A percentile compares a stretch with the other conserved stretches of the same genome.
These are phyloP conservation scores for Rhabdornis inornatus DNA, from an alignment of 2,113 vertebrate species.

Conservation along the genomic window DNA sequence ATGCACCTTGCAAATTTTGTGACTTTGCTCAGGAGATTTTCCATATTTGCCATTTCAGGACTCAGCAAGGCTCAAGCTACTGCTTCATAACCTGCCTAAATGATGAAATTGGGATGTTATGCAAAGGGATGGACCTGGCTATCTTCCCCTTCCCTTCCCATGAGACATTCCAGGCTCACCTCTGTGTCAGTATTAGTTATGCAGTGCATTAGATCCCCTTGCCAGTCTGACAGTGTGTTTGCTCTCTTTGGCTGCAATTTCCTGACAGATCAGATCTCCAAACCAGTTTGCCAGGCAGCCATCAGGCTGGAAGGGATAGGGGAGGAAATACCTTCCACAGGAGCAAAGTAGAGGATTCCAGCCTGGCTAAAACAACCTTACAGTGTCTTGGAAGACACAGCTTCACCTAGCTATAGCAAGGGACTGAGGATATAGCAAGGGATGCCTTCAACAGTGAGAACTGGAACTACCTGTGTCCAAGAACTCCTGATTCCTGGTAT, in stretches of 20 bases:
- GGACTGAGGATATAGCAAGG: background rate
- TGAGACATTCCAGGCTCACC: background rate
- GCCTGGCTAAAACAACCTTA: background rate
- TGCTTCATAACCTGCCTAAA: background rate
- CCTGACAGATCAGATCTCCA: background rate
- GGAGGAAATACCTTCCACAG: background rate
- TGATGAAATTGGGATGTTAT: background rate
- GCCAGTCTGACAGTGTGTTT: background rate
- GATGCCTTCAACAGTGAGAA: background rate
- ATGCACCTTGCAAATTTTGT: background rate
- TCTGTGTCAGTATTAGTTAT: background rate
- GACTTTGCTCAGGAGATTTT: background rate
- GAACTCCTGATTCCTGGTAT: background rate
- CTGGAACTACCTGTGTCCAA: background rate
- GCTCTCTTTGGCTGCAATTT: background rate
- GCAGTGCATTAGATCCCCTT: background rate
- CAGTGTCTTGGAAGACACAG: background rate
- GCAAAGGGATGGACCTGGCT: background rate
- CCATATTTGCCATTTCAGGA: background rate
- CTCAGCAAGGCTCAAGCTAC: fast-evolving
- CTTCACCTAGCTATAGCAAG: background rate
- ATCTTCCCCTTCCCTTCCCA: background rate
- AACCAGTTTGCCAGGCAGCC: background rate
- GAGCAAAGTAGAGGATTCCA: background rate
- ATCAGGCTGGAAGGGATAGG: fast-evolving